phyloP scores from a whole-genome alignment of 2,113 vertebrate genomes.

The Nyctereutes procyonoides region DNA sequence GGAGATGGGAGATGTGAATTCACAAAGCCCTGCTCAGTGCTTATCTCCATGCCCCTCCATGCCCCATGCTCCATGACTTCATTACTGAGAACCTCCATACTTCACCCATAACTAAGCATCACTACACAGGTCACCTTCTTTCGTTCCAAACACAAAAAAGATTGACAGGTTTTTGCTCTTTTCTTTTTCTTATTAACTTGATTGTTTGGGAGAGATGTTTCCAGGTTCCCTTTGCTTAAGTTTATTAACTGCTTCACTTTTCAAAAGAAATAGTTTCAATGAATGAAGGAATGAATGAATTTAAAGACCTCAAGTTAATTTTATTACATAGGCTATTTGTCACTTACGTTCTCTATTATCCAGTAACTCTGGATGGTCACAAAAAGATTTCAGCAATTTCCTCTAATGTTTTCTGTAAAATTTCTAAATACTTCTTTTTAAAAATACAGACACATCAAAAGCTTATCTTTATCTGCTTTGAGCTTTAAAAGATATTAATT shows the following conservation, averaged over 20 bases:
- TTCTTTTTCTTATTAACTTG: neutral
- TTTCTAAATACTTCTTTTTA: neutral
- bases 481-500: neutral
- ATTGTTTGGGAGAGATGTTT: neutral
- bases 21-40: neutral
- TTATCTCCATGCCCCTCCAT: too few relatives aligned
- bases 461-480: neutral
- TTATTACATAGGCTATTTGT: neutral
- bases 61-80: neutral
- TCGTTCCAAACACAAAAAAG: neutral
- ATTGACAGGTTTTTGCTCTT: neutral
- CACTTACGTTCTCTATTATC: neutral
- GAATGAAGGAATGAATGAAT: neutral
- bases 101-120: neutral
- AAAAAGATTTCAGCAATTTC: slow-evolving; percentile 12
- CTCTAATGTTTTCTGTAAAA: neutral
- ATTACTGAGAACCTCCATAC: neutral
- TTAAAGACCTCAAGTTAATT: neutral
- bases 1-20: too few relatives aligned
- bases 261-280: neutral
- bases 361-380: neutral
- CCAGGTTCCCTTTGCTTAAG: neutral
- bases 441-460: neutral
- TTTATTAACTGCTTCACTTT: neutral
- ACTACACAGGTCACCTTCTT: neutral